phyloP scores from a whole-genome alignment of 2,888 invertebrate genomes.

The Pemphredon lugubris region DNA sequence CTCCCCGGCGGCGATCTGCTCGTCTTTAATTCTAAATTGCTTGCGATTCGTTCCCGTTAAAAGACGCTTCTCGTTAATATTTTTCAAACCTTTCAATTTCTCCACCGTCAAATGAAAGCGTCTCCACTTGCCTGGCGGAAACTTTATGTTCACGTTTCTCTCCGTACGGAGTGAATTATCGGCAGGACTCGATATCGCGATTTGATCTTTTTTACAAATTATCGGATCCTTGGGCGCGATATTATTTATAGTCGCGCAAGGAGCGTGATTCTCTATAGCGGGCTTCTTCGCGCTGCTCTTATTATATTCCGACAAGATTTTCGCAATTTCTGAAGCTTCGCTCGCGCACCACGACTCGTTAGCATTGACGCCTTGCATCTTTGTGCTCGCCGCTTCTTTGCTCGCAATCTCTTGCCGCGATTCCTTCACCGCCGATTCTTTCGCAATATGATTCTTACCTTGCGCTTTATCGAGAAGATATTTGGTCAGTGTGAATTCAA shows the following conservation, averaged over 20 bases:
- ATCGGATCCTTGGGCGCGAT: conserved; percentile 16
- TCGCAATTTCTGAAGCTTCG: conserved; percentile 68
- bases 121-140: conserved; percentile 57
- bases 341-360: conserved; percentile 45
- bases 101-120: conserved; percentile 50
- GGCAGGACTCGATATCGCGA: background rate
- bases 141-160: conserved; percentile 27
- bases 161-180: background rate
- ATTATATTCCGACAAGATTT: conserved; percentile 71
- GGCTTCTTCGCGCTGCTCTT: conserved; percentile 35
- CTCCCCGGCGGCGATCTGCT: background rate
- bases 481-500: conserved; percentile 37
- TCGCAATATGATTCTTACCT: conserved; percentile 12
- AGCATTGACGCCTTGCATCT: background rate
- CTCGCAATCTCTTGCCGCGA: background rate
- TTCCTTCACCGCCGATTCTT: conserved; percentile 28
- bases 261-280: conserved; percentile 13
- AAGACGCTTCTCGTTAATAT: background rate
- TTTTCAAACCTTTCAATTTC: conserved; percentile 39
- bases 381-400: conserved; percentile 18
- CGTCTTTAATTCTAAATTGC: conserved; percentile 19
- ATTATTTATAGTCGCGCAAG: conserved; percentile 6
- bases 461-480: conserved; percentile 27
- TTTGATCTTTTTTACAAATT: background rate
- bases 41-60: background rate